Percentiles rank a stretch among this genome's conserved stretches.
phyloP scores from a whole-genome alignment of 2,888 invertebrate genomes.

The Vesta saturnalis region DNA sequence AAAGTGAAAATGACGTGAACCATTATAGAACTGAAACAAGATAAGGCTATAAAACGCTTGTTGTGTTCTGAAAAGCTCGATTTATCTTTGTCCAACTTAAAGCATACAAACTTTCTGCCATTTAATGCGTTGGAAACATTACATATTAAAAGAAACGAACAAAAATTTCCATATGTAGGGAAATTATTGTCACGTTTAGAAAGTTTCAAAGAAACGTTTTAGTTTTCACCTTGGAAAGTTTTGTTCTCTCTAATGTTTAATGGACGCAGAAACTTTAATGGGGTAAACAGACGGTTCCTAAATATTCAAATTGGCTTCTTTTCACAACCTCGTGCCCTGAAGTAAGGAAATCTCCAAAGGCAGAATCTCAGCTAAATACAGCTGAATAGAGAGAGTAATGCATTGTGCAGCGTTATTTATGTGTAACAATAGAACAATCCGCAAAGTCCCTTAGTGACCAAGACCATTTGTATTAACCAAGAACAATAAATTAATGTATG shows the following conservation, averaged over 20 bases:
- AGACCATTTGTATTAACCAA: conserved; percentile 12
- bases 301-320: conserved; percentile 12
- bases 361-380: conserved; percentile 25
- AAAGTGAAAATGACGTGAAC: conserved; percentile 13
- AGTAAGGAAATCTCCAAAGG: conserved; percentile 25
- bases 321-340: conserved; percentile 9
- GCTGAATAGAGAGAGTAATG: conserved; percentile 24
- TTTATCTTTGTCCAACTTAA: conserved; percentile 5
- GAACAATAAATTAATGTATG: conserved; percentile 26
- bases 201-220: not conserved
- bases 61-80: conserved; percentile 5
- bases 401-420: conserved; percentile 28
- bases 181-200: too few species aligned
- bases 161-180: too few species aligned
- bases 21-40: conserved; percentile 6
- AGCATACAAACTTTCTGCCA: not conserved
- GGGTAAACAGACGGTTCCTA: not conserved
- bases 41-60: conserved; percentile 16
- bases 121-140: not conserved
- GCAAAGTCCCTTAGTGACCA: conserved; percentile 29
- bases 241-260: conserved; percentile 1
- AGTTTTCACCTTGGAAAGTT: not conserved
- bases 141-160: not conserved
- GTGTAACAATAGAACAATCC: conserved; percentile 35
- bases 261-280: not conserved